Evolutionary conservation across 2,797 vertebrate species (phyloP).

Genomic region (Siniperca scherzeri): DNA sequence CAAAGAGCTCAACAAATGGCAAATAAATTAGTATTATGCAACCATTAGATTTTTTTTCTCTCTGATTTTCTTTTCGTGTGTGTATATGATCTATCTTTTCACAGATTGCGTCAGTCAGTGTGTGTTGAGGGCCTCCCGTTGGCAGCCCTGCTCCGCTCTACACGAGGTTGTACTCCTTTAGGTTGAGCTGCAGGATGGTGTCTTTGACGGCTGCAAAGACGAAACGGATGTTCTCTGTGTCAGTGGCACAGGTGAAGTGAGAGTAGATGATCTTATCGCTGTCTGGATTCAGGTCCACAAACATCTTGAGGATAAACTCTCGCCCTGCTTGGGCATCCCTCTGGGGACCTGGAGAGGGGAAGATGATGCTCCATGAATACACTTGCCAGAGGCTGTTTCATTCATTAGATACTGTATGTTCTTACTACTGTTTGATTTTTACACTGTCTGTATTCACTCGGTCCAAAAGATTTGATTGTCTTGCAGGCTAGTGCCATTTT

Average conservation of each 20-base stretch:
- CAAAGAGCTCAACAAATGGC: constrained; percentile 89
- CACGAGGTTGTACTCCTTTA: constrained; percentile 98
- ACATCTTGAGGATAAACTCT: constrained; percentile 98
- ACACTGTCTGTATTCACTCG: background rate
- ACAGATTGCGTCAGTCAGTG: constrained; percentile 87
- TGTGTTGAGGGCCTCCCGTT: constrained; percentile 47
- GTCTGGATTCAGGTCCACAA: constrained; percentile 97
- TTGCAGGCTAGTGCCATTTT: background rate
- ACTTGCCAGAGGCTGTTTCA: background rate
- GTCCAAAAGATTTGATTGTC: background rate
- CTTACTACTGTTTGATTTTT: background rate
- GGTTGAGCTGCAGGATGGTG: constrained; percentile 97
- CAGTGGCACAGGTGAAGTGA: constrained; percentile 98
- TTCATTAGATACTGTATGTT: background rate
- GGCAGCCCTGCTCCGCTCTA: constrained; percentile 69
- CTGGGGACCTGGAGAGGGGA: constrained; percentile 87
- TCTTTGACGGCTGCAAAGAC: constrained; percentile 98
- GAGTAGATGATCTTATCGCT: constrained; percentile 99
- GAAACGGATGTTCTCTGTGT: constrained; percentile 98
- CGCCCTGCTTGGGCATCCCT: constrained; percentile 94
- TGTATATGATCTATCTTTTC: constrained; percentile 78
- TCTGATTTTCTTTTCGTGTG: constrained; percentile 50
- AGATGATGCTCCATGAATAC: background rate
- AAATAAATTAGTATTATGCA: constrained; percentile 97
- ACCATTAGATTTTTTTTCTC: constrained; percentile 82